Percentiles rank a stretch among this genome's conserved stretches.
Conservation (phyloP, 2,113 vertebrate genomes). For the Odontesthes bonariensis region DNA sequence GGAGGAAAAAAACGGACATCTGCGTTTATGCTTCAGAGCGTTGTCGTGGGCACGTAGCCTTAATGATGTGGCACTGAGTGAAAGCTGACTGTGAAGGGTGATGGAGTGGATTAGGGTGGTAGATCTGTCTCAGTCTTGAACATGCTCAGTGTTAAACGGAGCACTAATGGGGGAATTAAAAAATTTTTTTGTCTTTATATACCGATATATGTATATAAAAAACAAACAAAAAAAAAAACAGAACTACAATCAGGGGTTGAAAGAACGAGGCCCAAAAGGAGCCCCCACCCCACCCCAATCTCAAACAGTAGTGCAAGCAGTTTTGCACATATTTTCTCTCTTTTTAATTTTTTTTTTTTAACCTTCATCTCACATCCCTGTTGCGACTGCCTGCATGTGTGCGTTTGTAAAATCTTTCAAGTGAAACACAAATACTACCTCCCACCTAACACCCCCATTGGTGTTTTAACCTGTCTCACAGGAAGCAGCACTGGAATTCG, state of each 20-base stretch:
- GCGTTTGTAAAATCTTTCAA: slow-evolving; percentile 33
- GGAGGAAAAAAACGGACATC: too few species aligned
- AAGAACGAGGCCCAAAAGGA: neutral
- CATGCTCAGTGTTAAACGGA: slow-evolving; percentile 34
- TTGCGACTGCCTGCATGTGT: neutral
- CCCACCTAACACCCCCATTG: slow-evolving; percentile 4
- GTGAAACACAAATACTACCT: slow-evolving; percentile 29
- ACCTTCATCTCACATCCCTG: slow-evolving; percentile 1
- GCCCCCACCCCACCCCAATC: neutral
- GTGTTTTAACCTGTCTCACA: slow-evolving; percentile 30
- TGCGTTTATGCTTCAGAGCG: too few species aligned
- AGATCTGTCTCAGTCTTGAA: slow-evolving; percentile 13
- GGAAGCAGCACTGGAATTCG: slow-evolving; percentile 13
- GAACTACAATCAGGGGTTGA: slow-evolving; percentile 6
- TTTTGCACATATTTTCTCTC: neutral
- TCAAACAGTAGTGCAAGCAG: slow-evolving; percentile 8
- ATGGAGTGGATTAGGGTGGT: slow-evolving; percentile 31
- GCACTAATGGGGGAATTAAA: neutral
- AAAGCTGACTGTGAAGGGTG: slow-evolving; percentile 32
- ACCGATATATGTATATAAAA: slow-evolving; percentile 2
- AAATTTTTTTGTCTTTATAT: slow-evolving; percentile 9
- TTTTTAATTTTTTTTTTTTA: slow-evolving; percentile 4
- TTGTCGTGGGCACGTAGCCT: too few species aligned
- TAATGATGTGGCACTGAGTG: slow-evolving; percentile 52
- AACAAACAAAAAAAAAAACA: slow-evolving; percentile 23